Conservation (phyloP, 2,797 vertebrate genomes). For the Coreius guichenoti region DNA sequence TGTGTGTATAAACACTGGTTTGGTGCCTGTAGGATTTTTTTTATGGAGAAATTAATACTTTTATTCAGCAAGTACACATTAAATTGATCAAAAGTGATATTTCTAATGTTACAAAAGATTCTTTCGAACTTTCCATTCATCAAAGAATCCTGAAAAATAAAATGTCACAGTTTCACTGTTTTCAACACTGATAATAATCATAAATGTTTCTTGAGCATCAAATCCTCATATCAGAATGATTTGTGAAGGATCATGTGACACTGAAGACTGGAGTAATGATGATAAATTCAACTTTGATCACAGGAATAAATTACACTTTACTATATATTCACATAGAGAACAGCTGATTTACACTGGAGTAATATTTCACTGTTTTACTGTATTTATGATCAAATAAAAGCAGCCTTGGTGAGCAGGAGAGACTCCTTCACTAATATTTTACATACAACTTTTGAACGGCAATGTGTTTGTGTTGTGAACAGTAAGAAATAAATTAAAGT, state of each 20-base stretch:
- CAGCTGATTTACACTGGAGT: rapidly evolving
- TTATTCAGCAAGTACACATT: not conserved
- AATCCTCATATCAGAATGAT: not conserved
- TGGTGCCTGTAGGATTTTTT: not conserved
- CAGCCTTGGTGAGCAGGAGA: not conserved
- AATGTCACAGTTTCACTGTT: not conserved
- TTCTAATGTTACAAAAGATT: not conserved
- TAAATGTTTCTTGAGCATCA: too few species aligned
- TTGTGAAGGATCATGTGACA: not conserved
- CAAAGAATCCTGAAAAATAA: not conserved
- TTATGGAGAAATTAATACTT: not conserved
- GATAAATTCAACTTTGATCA: not conserved
- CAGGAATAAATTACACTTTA: not conserved
- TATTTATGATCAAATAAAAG: not conserved
- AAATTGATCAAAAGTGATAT: not conserved
- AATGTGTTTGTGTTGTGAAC: not conserved
- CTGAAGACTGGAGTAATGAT: constrained; percentile 3
- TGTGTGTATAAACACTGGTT: not conserved
- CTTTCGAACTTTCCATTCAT: not conserved
- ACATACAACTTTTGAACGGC: not conserved
- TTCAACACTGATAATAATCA: not conserved
- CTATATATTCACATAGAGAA: not conserved
- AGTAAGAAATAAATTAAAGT: not conserved
- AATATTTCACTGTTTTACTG: not conserved
- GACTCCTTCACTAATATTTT: not conserved